These are phyloP conservation scores for Dryoscopus gambensis DNA, from an alignment of 2,113 vertebrate genomes.

Conservation along the genomic window DNA sequence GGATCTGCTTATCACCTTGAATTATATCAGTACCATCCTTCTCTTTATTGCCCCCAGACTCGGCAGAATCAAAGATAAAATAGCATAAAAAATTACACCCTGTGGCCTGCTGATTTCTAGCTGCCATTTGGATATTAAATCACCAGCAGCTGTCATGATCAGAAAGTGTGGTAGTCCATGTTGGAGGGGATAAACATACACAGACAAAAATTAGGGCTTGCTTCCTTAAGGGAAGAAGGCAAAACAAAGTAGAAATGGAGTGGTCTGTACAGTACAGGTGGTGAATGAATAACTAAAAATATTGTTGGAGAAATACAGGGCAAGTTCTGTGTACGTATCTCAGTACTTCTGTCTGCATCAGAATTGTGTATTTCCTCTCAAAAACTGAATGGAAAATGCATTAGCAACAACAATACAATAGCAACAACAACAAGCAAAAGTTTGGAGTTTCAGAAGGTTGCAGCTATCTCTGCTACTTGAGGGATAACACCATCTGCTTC, in stretches of 20 bases:
- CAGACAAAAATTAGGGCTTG: background rate
- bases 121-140: conserved; percentile 14
- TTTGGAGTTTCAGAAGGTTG: background rate
- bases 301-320: background rate
- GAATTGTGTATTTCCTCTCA: background rate
- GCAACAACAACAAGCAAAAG: background rate
- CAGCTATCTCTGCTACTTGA: background rate
- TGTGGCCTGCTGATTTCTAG: background rate
- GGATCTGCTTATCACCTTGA: conserved; percentile 37
- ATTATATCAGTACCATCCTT: conserved; percentile 14
- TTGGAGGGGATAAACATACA: background rate
- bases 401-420: background rate
- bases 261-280: background rate
- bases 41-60: conserved; percentile 1
- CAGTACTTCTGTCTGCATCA: background rate
- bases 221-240: background rate
- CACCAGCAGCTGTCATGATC: background rate
- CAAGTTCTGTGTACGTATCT: background rate
- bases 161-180: background rate
- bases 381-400: background rate
- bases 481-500: background rate
- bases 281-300: background rate
- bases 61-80: conserved; percentile 7
- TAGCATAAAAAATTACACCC: background rate
- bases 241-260: background rate